Conservation (phyloP, 2,113 vertebrate genomes). For the Tichodroma muraria region DNA sequence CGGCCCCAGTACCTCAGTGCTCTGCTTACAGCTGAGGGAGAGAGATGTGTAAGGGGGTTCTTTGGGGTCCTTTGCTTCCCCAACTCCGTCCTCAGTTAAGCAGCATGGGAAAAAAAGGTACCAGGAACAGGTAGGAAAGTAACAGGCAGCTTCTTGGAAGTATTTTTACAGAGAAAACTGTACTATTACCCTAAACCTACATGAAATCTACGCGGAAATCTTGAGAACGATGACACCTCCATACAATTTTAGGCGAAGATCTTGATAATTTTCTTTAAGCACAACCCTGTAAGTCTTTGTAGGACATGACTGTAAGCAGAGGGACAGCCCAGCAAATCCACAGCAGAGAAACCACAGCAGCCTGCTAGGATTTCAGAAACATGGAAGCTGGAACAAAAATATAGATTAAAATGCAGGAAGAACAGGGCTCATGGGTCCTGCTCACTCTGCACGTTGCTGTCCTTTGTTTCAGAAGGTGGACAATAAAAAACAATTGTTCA, state of each 20-base stretch:
- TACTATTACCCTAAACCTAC: not conserved
- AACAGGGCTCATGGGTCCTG: not conserved
- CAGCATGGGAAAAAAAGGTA: not conserved
- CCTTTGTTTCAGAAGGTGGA: not conserved
- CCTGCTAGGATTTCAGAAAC: not conserved
- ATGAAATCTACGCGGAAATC: not conserved
- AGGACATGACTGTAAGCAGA: not conserved
- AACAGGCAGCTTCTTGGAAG: not conserved
- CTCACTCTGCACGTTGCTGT: accelerated
- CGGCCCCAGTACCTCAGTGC: not conserved
- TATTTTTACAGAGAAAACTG: not conserved
- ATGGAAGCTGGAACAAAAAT: not conserved
- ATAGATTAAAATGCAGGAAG: not conserved
- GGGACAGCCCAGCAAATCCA: not conserved
- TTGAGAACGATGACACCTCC: not conserved
- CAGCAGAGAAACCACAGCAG: accelerated
- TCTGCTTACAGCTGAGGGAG: not conserved
- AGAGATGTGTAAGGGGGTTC: accelerated
- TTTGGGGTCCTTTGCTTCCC: not conserved
- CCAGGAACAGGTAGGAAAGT: not conserved
- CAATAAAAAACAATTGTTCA: not conserved
- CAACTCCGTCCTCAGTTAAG: not conserved
- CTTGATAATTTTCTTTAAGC: not conserved
- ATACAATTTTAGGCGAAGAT: not conserved
- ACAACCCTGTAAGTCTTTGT: not conserved